Conservation (phyloP, 2,888 invertebrate genomes). For the Heliconius ismenius region DNA sequence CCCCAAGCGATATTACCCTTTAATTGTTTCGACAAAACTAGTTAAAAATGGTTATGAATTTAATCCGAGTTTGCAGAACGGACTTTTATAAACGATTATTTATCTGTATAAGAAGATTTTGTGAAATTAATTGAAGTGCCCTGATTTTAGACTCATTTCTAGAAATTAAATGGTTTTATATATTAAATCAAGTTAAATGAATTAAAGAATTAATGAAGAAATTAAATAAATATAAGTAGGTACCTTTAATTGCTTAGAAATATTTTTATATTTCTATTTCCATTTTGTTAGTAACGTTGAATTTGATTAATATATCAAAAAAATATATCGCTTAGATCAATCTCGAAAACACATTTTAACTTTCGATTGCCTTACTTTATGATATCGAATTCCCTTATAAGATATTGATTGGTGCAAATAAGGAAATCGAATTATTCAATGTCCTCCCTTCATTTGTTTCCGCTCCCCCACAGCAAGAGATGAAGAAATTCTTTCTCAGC, state of each 20-base stretch:
- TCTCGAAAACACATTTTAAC: conserved; percentile 30
- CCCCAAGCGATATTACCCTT: conserved; percentile 67
- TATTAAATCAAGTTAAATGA: neutral
- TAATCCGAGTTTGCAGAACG: conserved; percentile 59
- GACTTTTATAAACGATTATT: neutral
- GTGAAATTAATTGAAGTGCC: too few species aligned
- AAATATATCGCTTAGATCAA: neutral
- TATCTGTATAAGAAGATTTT: neutral
- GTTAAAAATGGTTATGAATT: conserved; percentile 66
- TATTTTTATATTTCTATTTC: neutral
- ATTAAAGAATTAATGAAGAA: too few species aligned
- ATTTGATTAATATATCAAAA: neutral
- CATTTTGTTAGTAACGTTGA: neutral
- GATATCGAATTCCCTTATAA: conserved; percentile 73
- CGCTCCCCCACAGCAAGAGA: conserved; percentile 76
- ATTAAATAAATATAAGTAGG: neutral
- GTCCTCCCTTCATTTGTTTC: conserved; percentile 82
- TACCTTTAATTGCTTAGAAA: neutral
- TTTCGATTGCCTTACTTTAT: conserved; percentile 51
- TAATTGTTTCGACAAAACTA: conserved; percentile 67
- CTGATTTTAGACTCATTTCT: too few species aligned
- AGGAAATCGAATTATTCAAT: conserved; percentile 82
- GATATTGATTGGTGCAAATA: conserved; percentile 81
- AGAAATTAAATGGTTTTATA: neutral
- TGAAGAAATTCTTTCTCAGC: conserved; percentile 82